Evolutionary conservation across 2,113 vertebrate species (phyloP).

Genomic region (Cololabis saira): DNA sequence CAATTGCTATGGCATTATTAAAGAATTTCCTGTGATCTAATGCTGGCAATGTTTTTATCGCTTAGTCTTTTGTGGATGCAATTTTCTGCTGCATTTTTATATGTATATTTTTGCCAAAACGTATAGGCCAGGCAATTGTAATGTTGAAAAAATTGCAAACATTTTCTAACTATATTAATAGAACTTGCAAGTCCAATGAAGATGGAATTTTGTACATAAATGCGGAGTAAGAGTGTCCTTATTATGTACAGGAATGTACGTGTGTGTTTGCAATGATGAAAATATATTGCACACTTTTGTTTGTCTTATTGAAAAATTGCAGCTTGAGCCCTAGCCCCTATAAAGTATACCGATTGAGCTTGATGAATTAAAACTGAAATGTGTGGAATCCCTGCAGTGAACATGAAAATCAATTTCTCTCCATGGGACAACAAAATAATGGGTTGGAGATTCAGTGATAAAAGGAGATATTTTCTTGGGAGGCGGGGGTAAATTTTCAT

Average conservation of each 20-base stretch:
- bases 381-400: slow-evolving; percentile 51
- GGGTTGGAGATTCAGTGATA: slow-evolving; percentile 51
- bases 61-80: no score
- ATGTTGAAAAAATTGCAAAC: no score
- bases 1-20: no score
- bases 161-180: no score
- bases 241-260: background rate
- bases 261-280: slow-evolving; percentile 32
- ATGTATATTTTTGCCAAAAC: no score
- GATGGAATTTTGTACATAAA: no score
- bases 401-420: slow-evolving; percentile 46
- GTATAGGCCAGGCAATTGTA: no score
- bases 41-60: no score
- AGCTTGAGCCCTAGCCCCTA: slow-evolving; percentile 29
- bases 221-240: no score
- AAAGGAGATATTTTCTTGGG: slow-evolving; percentile 19
- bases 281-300: slow-evolving; percentile 42
- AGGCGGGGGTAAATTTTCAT: slow-evolving; percentile 5
- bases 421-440: slow-evolving; percentile 29
- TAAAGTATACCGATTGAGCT: slow-evolving; percentile 48
- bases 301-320: slow-evolving; percentile 30
- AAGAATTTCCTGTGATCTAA: no score
- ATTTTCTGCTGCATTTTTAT: no score
- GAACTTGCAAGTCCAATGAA: no score
- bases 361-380: slow-evolving; percentile 63